Evolutionary conservation across 37 sponge, comb jelly and placozoan species (phyloP), one percentile per base, ranked within the genome.

Genomic region (Theonella swinhoei): DNA sequence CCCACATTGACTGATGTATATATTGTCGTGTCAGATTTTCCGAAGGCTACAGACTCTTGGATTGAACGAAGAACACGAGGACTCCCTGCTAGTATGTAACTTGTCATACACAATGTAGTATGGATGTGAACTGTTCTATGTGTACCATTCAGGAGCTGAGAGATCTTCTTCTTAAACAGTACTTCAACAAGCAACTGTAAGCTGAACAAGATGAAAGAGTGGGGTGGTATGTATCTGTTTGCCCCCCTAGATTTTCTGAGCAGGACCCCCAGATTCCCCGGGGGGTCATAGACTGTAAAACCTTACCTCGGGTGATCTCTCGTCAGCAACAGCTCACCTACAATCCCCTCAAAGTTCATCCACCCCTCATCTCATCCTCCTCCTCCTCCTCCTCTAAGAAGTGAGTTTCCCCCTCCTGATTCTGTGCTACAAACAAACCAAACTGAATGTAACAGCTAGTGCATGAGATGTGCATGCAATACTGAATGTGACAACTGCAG

Each of bases 21-120:
- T n/a, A n/a, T n/a, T n/a, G n/a, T n/a, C n/a, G n/a, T n/a, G n/a
- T n/a, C 42, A 91, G 91, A 64, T 62, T 9, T 81, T 86, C 61
- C 81, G 75, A 33, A 86, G 80, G 64, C 65, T 94, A 42, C 68
- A 64, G 29, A 72, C 85, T 20, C 87, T 90, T 20, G 94, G 94
- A 0, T 35, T 94, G 74, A 66, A 85, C 58, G 77, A 78, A 22
- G 64, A 83, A 19, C 85, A 90, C 41, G 91, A 90, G 68, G 65
- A 80, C 42, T 76, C 83, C 17, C 76, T 94, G 1, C 40, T 94
- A 70, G 88, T 87, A 37, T 35, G 90, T 62, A n/a, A n/a, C n/a
- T n/a, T n/a, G n/a, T n/a, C n/a, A n/a, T n/a, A n/a, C n/a, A n/a
- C n/a, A n/a, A n/a, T n/a, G n/a, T n/a, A n/a, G n/a, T n/a, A n/a